A percentile compares a stretch with the other conserved stretches of the same genome.
These are phyloP conservation scores for Norana najaformis DNA, from an alignment of 2,888 invertebrate species.

Conservation along the genomic window DNA sequence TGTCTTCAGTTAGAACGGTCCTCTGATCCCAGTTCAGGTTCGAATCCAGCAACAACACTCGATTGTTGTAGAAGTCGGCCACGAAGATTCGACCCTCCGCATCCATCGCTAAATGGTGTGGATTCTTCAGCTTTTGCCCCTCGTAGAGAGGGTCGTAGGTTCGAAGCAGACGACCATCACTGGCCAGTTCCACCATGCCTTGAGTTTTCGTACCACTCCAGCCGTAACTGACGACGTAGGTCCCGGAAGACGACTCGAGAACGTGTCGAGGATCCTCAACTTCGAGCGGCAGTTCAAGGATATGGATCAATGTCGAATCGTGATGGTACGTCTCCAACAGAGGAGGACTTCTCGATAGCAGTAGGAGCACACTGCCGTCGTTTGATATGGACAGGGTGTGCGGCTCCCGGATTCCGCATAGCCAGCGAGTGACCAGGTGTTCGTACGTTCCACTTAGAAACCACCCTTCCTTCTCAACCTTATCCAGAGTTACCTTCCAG, in stretches of 20 bases:
- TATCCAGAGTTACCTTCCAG: not conserved
- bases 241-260: not conserved
- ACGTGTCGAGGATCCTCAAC: not conserved
- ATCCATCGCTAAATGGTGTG: not conserved
- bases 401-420: not conserved
- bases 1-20: not conserved
- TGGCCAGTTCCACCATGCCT: not conserved
- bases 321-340: not conserved
- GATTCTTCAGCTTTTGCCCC: not conserved
- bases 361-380: not conserved
- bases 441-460: not conserved
- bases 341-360: not conserved
- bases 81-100: not conserved
- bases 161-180: not conserved
- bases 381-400: not conserved
- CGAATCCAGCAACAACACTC: not conserved
- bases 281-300: not conserved
- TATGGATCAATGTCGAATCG: not conserved
- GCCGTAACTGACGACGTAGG: conserved; percentile 8
- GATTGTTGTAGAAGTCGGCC: conserved; percentile 23
- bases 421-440: not conserved
- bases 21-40: not conserved
- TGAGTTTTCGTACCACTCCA: not conserved
- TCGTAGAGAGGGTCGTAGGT: not conserved
- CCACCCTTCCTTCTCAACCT: not conserved